Conservation (phyloP, 1,140 invertebrate species). For the Drosophila orosa region DNA sequence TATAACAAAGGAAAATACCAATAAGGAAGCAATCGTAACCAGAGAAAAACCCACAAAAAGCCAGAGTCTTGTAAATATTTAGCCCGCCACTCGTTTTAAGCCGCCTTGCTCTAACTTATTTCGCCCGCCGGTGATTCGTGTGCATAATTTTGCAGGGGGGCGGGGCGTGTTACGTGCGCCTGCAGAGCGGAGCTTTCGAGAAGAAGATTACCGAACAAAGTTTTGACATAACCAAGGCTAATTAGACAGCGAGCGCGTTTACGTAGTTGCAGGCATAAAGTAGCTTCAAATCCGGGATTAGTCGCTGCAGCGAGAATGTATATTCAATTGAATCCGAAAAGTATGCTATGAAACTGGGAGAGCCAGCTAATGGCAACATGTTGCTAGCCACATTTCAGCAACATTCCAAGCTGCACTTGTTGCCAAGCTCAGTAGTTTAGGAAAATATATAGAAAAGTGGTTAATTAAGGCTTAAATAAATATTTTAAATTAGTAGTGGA, state of each 20-base stretch:
- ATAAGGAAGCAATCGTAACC: constrained; percentile 69
- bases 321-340: constrained; percentile 7
- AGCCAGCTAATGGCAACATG: background rate
- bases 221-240: constrained; percentile 49
- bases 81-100: constrained; percentile 52
- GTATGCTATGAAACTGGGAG: constrained; percentile 13
- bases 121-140: constrained; percentile 51
- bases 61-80: constrained; percentile 74
- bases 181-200: constrained; percentile 28
- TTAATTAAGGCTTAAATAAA: background rate
- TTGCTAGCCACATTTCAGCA: constrained; percentile 11
- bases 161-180: constrained; percentile 25
- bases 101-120: constrained; percentile 45
- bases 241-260: constrained; percentile 39
- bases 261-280: constrained; percentile 7
- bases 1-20: constrained; percentile 58
- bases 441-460: background rate
- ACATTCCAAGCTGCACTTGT: background rate
- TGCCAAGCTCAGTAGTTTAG: background rate
- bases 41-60: constrained; percentile 42
- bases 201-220: constrained; percentile 46
- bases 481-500: background rate
- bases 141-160: constrained; percentile 40
- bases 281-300: constrained; percentile 13
- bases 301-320: too few species aligned